These are phyloP conservation scores for Rhinogobius similis DNA, from an alignment of 2,113 vertebrate genomes.

Conservation along the genomic window DNA sequence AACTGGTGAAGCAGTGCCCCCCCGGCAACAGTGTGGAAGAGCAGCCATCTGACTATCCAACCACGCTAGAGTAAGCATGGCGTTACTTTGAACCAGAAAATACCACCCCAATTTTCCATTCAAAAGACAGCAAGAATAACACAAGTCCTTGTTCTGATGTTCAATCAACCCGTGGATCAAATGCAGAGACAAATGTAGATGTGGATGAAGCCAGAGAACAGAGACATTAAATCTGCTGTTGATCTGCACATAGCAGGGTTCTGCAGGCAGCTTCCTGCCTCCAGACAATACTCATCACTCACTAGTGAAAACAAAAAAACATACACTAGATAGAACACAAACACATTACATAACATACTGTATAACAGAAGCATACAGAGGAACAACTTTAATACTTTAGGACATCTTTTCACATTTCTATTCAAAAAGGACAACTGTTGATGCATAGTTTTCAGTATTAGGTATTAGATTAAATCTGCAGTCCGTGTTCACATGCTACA, in stretches of 20 bases:
- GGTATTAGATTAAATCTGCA: too few species aligned
- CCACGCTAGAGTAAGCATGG: conserved; percentile 26
- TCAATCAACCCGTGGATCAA: not conserved
- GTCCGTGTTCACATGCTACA: too few species aligned
- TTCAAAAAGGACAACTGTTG: too few species aligned
- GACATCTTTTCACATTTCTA: too few species aligned
- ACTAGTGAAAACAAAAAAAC: conserved; percentile 18
- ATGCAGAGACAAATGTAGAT: conserved; percentile 7
- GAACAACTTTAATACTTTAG: too few species aligned
- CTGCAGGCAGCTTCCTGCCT: too few species aligned
- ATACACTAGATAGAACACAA: not conserved
- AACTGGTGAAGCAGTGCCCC: conserved; percentile 43
- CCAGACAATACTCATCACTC: conserved; percentile 19
- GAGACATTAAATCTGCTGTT: conserved; percentile 27
- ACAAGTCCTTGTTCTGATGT: not conserved
- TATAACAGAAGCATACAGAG: too few species aligned
- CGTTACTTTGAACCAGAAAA: conserved; percentile 1
- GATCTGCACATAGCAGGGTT: conserved; percentile 25
- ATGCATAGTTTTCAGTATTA: too few species aligned
- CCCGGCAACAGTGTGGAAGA: conserved; percentile 31
- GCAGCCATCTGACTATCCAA: conserved; percentile 39
- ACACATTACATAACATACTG: too few species aligned
- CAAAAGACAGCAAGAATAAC: conserved; percentile 5
- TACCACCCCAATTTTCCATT: not conserved
- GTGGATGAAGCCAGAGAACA: conserved; percentile 22